phyloP scores from a whole-genome alignment of 2,797 vertebrate genomes.

The Tiaroga cobitis region DNA sequence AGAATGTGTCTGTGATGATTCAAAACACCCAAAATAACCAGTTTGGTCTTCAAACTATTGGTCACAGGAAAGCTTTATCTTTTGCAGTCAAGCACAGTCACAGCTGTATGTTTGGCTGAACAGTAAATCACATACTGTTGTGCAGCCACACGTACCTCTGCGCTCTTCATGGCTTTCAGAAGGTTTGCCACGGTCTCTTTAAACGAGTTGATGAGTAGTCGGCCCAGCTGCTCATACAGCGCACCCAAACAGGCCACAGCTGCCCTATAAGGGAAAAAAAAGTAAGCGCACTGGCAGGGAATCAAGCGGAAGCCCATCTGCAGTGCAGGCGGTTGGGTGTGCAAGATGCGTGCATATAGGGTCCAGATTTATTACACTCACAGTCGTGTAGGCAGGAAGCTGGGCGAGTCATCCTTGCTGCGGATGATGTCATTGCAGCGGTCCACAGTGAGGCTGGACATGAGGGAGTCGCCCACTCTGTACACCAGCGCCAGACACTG shows the following conservation, averaged over 20 bases:
- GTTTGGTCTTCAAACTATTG: not conserved
- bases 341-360: constrained; percentile 44
- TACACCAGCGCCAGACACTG: constrained; percentile 87
- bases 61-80: not conserved
- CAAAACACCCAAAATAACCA: not conserved
- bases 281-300: not conserved
- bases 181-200: constrained; percentile 87
- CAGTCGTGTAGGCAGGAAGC: constrained; percentile 91
- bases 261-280: constrained; percentile 80
- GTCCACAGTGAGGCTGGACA: constrained; percentile 86
- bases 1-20: not conserved
- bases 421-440: constrained; percentile 93
- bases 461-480: constrained; percentile 85
- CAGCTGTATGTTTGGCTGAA: not conserved
- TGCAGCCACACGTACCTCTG: constrained; percentile 82
- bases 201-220: constrained; percentile 85
- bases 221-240: constrained; percentile 90
- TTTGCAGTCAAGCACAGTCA: not conserved
- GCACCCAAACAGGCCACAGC: constrained; percentile 90
- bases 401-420: constrained; percentile 94
- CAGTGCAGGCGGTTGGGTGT: not conserved
- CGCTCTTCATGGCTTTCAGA: constrained; percentile 91
- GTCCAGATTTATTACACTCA: constrained; percentile 73
- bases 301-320: constrained; percentile 34
- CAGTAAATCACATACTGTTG: not conserved